Evolutionary conservation across 2,797 vertebrate species (phyloP).

Genomic region (Stomatorhinus walkeri): DNA sequence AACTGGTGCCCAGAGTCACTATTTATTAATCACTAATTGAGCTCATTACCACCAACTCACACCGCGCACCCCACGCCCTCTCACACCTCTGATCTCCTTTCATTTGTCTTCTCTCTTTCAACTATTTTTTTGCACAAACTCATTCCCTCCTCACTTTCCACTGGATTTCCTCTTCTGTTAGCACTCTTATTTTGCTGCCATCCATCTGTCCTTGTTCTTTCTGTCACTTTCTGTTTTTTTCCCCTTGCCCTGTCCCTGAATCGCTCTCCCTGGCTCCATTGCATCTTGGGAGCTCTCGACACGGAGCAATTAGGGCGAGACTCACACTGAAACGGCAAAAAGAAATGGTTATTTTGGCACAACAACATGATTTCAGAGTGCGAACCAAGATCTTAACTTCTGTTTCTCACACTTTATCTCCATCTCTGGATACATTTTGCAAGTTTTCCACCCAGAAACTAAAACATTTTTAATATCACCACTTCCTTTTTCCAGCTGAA

Average conservation of each 20-base stretch:
- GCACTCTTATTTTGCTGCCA: background rate
- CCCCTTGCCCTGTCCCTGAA: background rate
- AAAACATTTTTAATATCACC: background rate
- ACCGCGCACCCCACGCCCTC: conserved; percentile 68
- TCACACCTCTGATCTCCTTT: conserved; percentile 49
- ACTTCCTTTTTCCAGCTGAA: background rate
- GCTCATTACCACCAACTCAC: conserved; percentile 99
- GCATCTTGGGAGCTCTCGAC: conserved; percentile 7
- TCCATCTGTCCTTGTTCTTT: conserved; percentile 1
- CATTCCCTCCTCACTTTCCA: background rate
- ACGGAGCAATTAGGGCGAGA: conserved; percentile 18
- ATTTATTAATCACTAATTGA: conserved; percentile 99
- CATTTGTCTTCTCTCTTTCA: background rate
- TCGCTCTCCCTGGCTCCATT: background rate
- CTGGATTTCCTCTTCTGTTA: background rate
- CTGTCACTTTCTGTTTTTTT: background rate
- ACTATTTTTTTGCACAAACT: background rate
- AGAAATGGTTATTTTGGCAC: background rate
- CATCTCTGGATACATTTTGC: background rate
- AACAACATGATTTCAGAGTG: background rate
- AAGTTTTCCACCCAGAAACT: conserved; percentile 2
- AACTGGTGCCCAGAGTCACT: conserved; percentile 99
- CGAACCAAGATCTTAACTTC: background rate
- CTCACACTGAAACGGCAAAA: conserved; percentile 17
- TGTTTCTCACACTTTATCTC: conserved; percentile 1